Base-by-base conservation (phyloP, 2,113 vertebrate species). In the Poeciliopsis retropinna region DNA sequence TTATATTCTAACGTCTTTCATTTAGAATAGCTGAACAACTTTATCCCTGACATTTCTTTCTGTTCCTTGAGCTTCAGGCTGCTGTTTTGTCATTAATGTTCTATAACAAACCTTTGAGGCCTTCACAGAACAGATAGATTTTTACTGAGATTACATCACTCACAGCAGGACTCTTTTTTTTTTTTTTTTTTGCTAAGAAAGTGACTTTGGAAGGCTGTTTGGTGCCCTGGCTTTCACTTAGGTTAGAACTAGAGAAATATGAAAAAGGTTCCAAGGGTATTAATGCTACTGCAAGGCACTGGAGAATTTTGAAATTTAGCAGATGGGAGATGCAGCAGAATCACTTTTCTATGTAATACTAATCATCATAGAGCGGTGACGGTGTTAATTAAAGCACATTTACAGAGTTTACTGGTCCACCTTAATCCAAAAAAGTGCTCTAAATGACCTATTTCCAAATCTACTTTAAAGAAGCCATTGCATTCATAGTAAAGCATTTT, bases 351-450 rank as follows among this genome's bases (percentile, higher is more conserved):
- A 85, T 81, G 75, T 74, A 60, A 72, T 76, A 29, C 30, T 77
- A 82, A 82, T 71, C 34, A 64, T 86, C 51, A 41, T 37, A 83
- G 79, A 87, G 87, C 73, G 74, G 79, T 79, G 70, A 86, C 75
- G 79, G 76, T 86, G 60, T 88, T 77, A 70, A 79, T 88, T 75
- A 89, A 94, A 94, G 93, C 94, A 92, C 91, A 92, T 94, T 94
- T 93, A 93, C 87, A 82, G 75, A 82, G 81, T 86, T 91, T 87
- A 81, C 83, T 84, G 81, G 67, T 82, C 80, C 85, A 87, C 82
- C 76, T 87, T 78, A 85, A 76, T 73, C 75, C 75, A 87, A 89
- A 87, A 85, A 70, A 80, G 65, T 77, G 85, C 75, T 82, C 82
- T 76, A 82, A 86, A 61, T 83, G 72, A 70, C 72, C 70, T 47